Evolutionary conservation across 2,113 vertebrate genomes (phyloP), one percentile per base, ranked within the genome.

Genomic region (Xiphophorus maculatus): DNA sequence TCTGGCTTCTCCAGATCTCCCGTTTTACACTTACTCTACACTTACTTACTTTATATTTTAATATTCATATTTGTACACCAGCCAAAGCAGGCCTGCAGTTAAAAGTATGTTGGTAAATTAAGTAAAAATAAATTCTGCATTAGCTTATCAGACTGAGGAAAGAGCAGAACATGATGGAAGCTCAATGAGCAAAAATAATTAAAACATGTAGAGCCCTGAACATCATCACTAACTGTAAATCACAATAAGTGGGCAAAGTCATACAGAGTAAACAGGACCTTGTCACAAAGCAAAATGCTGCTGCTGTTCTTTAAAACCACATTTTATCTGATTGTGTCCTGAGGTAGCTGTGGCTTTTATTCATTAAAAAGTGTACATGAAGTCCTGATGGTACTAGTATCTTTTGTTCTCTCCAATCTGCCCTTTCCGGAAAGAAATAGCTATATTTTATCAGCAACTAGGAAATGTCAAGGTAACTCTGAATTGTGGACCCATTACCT

Each of bases 401-500:
- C 8, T 58, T 58, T n/a, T 25, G 17, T 19, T 19, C 44, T n/a
- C 7, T 25, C 17, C 51, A 58, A 58, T 22, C 22, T 58, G 51
- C 3, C 3, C 7, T n/a, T 58, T 25, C 22, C n/a, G 7, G 6
- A n/a, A 58, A 58, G 11, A 10, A 11, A 62, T 0, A 63, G 58
- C 44, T 19, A 69, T 25, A 7, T 35, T 30, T 69, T 14, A 66
- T 30, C 51, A 69, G 33, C 17, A n/a, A 61, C 4, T 19, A 51
- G 8, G 4, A 22, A 28, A 42, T 25, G 54, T 17, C 42, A 63
- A 65, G 29, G 60, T 73, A 51, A 81, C 66, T 27, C 58, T 82
- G 64, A 87, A 74, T 74, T 69, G 77, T 71, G 62, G 65, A n/a
- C 67, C 69, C 65, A 71, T 81, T 63, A 66, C 33, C 29, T 54